These are phyloP conservation scores for Achlya flavicornis DNA, from an alignment of 2,888 invertebrate genomes.

Conservation along the genomic window DNA sequence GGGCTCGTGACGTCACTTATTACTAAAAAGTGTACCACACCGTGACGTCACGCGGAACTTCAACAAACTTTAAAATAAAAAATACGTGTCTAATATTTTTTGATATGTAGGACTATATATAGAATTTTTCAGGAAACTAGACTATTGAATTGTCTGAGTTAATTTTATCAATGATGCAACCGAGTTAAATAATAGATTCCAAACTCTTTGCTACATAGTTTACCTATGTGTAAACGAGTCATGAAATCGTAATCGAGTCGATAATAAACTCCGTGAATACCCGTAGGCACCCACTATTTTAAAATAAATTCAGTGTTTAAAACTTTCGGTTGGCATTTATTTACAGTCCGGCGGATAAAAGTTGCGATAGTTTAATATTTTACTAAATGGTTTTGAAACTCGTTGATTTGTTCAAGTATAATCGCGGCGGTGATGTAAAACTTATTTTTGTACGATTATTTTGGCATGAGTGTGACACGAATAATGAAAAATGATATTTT, in stretches of 20 bases:
- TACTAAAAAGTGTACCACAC: no score
- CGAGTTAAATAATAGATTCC: no score
- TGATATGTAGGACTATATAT: no score
- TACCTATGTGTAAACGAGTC: not conserved
- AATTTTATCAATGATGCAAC: not conserved
- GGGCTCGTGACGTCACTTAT: no score
- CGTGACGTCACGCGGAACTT: no score
- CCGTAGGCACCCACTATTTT: constrained; percentile 14
- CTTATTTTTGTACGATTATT: constrained; percentile 34
- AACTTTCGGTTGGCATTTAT: constrained; percentile 18
- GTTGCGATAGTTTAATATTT: constrained; percentile 16
- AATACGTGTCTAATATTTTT: no score
- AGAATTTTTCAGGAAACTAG: no score
- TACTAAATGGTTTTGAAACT: constrained; percentile 24
- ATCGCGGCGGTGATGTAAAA: constrained; percentile 14
- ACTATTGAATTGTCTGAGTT: not conserved
- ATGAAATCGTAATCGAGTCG: not conserved
- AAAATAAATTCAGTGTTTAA: constrained; percentile 20
- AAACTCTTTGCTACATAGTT: no score
- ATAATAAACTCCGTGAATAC: constrained; percentile 9
- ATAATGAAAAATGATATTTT: constrained; percentile 50
- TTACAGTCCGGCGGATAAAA: constrained; percentile 17
- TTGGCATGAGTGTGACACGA: constrained; percentile 44
- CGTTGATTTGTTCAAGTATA: constrained; percentile 23
- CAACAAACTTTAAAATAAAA: no score